Evolutionary conservation across 2,888 invertebrate genomes (phyloP), one percentile per base, ranked within the genome.

Genomic region (Scaptomyza flava): DNA sequence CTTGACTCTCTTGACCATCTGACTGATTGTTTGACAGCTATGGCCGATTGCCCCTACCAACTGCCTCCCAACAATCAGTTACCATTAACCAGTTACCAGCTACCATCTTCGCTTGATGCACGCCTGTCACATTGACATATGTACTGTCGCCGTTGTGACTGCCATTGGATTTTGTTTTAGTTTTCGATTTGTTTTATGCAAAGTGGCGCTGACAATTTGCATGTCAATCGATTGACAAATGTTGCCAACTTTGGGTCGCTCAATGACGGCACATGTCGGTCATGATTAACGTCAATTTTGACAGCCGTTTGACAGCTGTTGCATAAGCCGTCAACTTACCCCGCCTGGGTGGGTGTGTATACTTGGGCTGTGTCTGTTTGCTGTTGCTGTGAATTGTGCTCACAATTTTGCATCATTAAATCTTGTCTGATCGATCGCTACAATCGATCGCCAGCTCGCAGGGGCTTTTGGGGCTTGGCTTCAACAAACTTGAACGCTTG

Each of bases 151-250:
- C 66, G 41, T 41, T 17, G 41, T 38, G 27, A 4, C 27, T 36
- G 11, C 43, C 52, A 61, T 43, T 58, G 46, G 38, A 42, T 52
- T 59, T 53, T 56, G 34, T 33, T 48, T 54, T 42, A 38, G 38
- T 23, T 56, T 50, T 42, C 50, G 43, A 33, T 48, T 51, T 36
- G 61, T 59, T 64, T 63, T 59, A 77, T 79, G 79, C 70, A 78
- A 81, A 85, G 79, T 82, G 86, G 80, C 81, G 87, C 87, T 81
- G 87, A 77, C 82, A 85, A 82, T 82, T 82, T 82, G 82, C 82
- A 82, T 82, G 87, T 85, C 86, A 81, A 85, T 87, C 82, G 85
- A 61, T 84, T 87, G 82, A 82, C 82, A 82, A 82, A 82, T 82
- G 87, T 81, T 87, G 87, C 82, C 85, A 87, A 82, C 85, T 87